Evolutionary conservation across 2,797 vertebrate genomes (phyloP), one percentile per base, ranked within the genome.

Genomic region (Rhadinocentrus ornatus): DNA sequence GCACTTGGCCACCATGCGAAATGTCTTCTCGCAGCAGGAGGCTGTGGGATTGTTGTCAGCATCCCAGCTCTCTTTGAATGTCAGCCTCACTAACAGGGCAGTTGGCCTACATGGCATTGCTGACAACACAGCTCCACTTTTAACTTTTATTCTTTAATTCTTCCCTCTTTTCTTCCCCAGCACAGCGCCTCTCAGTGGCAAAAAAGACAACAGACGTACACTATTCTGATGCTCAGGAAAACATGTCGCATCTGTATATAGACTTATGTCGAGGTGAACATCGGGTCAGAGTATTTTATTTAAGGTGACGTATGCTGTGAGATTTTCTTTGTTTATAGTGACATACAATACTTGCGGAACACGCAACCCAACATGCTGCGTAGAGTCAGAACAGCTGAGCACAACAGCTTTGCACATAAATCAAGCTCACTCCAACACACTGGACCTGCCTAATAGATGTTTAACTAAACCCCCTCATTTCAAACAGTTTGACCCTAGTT

Each of bases 391-490:
- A 81, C 90, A 91, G 87, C 92, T 88, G 89, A 91, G 83, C 87
- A 89, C 86, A 88, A 91, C 87, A 92, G 91, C 89, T 87, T 92
- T 86, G 72, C 85, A 86, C 92, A 91, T 95, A 94, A 94, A 95
- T 93, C 92, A 94, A 90, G 86, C 81, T 44, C 75, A 79, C 77
- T 82, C 86, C 83, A 90, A 93, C 91, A 91, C 91, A 91, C 88
- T 85, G 89, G 91, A 78, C 77, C 88, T 86, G 88, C 86, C 91
- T 94, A 95, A 95, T 95, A 94, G 93, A 93, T 94, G 94, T 94
- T 95, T 94, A 95, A 95, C 94, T 94, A 95, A 95, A 95, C 93
- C 93, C 90, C 91, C 90, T 92, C 87, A 84, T 95, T 95, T 93
- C 87, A 95, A 94, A 93, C 93, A 91, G 92, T 95, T 95, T 95